Percentiles rank a stretch among this genome's conserved stretches.
Evolutionary conservation across 35 echinoderm and acorn worm species (phyloP).

Genomic region (Ophiothrix spiculata): DNA sequence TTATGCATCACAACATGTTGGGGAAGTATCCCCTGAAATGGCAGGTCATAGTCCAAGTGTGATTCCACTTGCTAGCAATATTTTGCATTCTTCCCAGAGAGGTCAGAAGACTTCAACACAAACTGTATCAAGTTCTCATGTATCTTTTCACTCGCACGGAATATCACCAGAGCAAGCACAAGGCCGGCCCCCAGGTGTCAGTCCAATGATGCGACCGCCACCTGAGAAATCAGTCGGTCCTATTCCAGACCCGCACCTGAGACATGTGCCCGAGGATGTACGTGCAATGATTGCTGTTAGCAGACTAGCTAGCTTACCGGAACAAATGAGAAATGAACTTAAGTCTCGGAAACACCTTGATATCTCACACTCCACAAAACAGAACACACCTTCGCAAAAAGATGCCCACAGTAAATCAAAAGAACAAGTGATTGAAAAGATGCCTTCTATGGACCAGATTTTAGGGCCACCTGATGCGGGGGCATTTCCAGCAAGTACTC

Average conservation of each 20-base stretch:
- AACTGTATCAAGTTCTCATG: background rate
- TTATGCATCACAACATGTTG: background rate
- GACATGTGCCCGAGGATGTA: background rate
- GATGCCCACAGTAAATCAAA: background rate
- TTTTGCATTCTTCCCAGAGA: constrained; percentile 3
- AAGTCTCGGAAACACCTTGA: background rate
- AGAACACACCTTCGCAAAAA: background rate
- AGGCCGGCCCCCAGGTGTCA: background rate
- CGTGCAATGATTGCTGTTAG: background rate
- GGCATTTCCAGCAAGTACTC: constrained; percentile 54
- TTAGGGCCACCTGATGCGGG: constrained; percentile 39
- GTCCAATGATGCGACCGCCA: background rate
- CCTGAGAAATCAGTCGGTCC: background rate
- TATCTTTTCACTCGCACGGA: background rate
- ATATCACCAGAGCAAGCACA: background rate
- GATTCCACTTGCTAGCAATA: constrained; percentile 30
- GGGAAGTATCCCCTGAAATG: constrained; percentile 8
- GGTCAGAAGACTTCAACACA: background rate
- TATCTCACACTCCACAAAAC: background rate
- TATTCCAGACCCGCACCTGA: background rate
- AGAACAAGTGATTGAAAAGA: background rate
- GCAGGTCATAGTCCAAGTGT: constrained; percentile 25
- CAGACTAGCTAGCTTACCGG: background rate
- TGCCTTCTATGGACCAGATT: constrained; percentile 32
- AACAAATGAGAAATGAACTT: background rate